A percentile compares a stretch with the other conserved stretches of the same genome.
These are phyloP conservation scores for Drosophila trichaetosa DNA, from an alignment of 2,888 invertebrate species.

Conservation along the genomic window DNA sequence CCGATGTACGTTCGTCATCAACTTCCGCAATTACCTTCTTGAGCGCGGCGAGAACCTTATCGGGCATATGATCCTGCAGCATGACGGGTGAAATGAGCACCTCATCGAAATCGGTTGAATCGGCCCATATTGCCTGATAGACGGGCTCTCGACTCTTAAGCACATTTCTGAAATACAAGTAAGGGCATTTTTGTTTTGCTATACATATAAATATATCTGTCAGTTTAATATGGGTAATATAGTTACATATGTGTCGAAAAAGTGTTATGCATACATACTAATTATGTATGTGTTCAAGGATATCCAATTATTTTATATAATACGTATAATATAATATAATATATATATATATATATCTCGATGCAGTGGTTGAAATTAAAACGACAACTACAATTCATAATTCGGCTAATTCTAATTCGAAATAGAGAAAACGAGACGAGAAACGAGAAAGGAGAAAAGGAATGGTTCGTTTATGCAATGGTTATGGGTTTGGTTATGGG, in stretches of 20 bases:
- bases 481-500: not conserved
- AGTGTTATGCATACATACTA: slow-evolving; percentile 2
- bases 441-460: not conserved
- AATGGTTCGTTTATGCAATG: not conserved
- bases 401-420: slow-evolving; percentile 19
- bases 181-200: slow-evolving; percentile 33
- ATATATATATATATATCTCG: not conserved
- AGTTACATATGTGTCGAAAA: slow-evolving; percentile 1
- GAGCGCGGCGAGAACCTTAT: slow-evolving; percentile 92
- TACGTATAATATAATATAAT: not conserved
- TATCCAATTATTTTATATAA: not conserved
- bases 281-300: not conserved
- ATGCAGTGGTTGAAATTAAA: slow-evolving; percentile 13
- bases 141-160: slow-evolving; percentile 91
- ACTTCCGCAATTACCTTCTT: slow-evolving; percentile 89
- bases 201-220: slow-evolving; percentile 20
- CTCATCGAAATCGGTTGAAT: slow-evolving; percentile 93
- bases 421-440: slow-evolving; percentile 6
- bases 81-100: slow-evolving; percentile 95
- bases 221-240: not conserved
- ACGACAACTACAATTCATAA: slow-evolving; percentile 28
- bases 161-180: slow-evolving; percentile 87
- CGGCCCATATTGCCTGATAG: slow-evolving; percentile 94
- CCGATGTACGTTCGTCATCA: slow-evolving; percentile 77
- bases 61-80: slow-evolving; percentile 96